Conservation (phyloP, 2,888 invertebrate species). For the Doris montereyensis region DNA sequence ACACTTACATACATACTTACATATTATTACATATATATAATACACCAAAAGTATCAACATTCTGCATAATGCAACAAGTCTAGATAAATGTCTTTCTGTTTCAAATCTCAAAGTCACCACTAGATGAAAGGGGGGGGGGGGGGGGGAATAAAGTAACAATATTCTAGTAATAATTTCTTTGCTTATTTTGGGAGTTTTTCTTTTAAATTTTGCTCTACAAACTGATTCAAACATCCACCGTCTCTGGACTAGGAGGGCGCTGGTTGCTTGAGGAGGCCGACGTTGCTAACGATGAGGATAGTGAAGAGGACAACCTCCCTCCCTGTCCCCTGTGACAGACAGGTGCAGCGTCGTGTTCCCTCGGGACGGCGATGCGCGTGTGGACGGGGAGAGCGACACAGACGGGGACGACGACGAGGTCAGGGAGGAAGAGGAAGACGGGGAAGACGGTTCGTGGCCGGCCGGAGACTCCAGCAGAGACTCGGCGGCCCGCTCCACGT, state of each 20-base stretch:
- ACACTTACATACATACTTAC: no score
- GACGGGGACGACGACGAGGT: background rate
- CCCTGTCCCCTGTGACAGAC: background rate
- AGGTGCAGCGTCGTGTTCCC: no score
- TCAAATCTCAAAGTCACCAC: background rate
- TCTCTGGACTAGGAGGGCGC: constrained; percentile 31
- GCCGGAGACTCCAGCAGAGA: constrained; percentile 72
- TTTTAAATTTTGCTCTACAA: no score
- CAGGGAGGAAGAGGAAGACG: background rate
- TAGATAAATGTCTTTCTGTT: background rate
- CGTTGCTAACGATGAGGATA: background rate
- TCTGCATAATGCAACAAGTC: no score
- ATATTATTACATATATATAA: no score
- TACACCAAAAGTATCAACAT: no score
- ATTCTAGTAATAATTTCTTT: no score
- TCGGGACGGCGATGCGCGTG: background rate
- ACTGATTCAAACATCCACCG: constrained; percentile 27
- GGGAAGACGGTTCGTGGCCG: background rate
- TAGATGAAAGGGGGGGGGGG: no score
- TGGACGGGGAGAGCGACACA: background rate
- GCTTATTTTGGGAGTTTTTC: no score
- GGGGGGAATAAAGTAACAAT: no score
- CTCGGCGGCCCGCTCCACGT: constrained; percentile 80
- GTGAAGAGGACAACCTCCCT: background rate
- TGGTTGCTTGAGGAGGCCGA: background rate